phyloP scores from a whole-genome alignment of 2,888 invertebrate genomes.

The Epirrhoe alternata region DNA sequence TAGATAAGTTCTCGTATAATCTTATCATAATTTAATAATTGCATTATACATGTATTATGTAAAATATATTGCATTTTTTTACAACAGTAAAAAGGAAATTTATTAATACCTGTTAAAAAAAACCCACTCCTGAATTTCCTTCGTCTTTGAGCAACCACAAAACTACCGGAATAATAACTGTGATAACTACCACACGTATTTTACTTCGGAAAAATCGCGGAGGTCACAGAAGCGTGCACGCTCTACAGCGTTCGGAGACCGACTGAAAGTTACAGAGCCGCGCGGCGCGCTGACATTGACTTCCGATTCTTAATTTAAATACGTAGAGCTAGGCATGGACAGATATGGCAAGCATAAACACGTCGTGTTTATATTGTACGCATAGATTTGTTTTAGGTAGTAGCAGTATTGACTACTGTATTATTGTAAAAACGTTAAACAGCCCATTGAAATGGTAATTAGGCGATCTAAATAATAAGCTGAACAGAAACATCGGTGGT shows the following conservation, averaged over 20 bases:
- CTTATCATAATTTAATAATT: too few relatives aligned
- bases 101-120: conserved; percentile 21
- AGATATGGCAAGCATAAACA: conserved; percentile 20
- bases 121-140: neutral
- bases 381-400: conserved; percentile 9
- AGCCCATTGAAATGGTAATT: conserved; percentile 2
- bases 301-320: conserved; percentile 40
- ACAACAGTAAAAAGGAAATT: neutral
- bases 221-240: conserved; percentile 24
- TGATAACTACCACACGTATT: conserved; percentile 11
- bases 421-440: conserved; percentile 15
- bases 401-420: conserved; percentile 22
- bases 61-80: neutral
- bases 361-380: conserved; percentile 33
- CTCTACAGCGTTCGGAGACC: conserved; percentile 29
- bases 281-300: conserved; percentile 41
- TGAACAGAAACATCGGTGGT: neutral
- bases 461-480: neutral
- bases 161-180: conserved; percentile 11
- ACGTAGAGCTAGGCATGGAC: conserved; percentile 20
- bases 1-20: too few relatives aligned
- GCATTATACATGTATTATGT: too few relatives aligned
- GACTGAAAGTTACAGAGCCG: conserved; percentile 38
- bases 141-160: conserved; percentile 8
- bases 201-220: conserved; percentile 38